These are phyloP conservation scores for Papilio protenor DNA, from an alignment of 2,888 invertebrate genomes.

Conservation along the genomic window DNA sequence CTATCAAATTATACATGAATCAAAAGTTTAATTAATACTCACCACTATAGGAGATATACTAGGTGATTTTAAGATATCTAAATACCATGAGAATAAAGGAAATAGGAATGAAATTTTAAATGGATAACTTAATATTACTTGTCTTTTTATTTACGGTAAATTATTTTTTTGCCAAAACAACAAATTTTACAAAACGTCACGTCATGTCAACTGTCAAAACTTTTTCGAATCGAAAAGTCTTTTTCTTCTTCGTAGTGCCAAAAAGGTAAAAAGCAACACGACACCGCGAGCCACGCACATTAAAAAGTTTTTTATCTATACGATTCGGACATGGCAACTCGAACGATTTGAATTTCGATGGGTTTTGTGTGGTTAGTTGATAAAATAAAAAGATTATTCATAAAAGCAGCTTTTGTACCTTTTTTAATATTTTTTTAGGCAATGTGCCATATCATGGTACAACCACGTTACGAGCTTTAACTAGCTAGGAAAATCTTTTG, in stretches of 20 bases:
- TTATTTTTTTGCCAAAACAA: not conserved
- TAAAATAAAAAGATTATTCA: not conserved
- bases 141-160: not conserved
- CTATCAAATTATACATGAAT: not conserved
- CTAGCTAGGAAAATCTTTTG: not conserved
- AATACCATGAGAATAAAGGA: not conserved
- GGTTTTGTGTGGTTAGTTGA: not conserved
- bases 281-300: not conserved
- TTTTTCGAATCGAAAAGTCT: not conserved
- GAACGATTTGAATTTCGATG: not conserved
- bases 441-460: not conserved
- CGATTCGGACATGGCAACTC: not conserved
- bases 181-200: not conserved
- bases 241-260: not conserved
- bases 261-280: not conserved
- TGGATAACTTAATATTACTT: not conserved
- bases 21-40: not conserved
- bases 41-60: not conserved
- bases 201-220: not conserved
- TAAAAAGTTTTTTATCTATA: not conserved
- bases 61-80: not conserved
- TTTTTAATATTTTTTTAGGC: not conserved
- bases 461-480: not conserved
- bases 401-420: not conserved
- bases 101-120: not conserved